Evolutionary conservation across 2,797 vertebrate species (phyloP).

Genomic region (Salmo trutta): DNA sequence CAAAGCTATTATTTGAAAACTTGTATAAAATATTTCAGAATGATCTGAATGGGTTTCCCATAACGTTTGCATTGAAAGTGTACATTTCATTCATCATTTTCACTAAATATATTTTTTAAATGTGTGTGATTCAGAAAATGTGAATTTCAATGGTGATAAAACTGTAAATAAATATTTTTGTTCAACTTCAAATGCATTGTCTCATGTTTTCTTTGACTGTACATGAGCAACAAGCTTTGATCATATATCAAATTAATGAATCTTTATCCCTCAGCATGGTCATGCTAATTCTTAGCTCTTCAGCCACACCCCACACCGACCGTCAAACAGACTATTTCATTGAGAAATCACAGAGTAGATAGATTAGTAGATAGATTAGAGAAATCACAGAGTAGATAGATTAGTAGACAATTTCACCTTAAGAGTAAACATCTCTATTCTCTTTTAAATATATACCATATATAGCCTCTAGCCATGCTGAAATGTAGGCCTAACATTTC

Average conservation of each 20-base stretch:
- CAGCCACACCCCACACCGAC: not conserved
- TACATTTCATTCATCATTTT: conserved; percentile 23
- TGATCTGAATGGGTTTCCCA: too few species aligned
- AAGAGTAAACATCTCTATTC: not conserved
- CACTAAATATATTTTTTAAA: conserved; percentile 17
- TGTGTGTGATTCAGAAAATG: conserved; percentile 31
- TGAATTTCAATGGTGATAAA: conserved; percentile 20
- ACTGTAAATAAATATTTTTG: conserved; percentile 67
- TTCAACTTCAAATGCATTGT: conserved; percentile 12
- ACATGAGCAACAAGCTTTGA: not conserved
- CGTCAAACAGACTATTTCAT: not conserved
- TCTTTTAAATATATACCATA: not conserved
- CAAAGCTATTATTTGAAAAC: too few species aligned
- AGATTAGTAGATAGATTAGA: not conserved
- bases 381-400: too few species aligned
- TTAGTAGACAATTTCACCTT: not conserved
- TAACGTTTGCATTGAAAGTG: conserved; percentile 13
- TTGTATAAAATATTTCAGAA: too few species aligned
- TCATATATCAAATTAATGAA: not conserved
- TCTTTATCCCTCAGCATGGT: too few species aligned
- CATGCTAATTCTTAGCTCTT: not conserved
- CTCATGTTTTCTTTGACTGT: conserved; percentile 4
- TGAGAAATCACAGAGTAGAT: not conserved
- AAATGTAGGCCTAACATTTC: not conserved
- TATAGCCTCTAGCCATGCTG: not conserved